Base-by-base conservation (phyloP, 2,888 invertebrate genomes). In the Prosopocoilus inquinatus region DNA sequence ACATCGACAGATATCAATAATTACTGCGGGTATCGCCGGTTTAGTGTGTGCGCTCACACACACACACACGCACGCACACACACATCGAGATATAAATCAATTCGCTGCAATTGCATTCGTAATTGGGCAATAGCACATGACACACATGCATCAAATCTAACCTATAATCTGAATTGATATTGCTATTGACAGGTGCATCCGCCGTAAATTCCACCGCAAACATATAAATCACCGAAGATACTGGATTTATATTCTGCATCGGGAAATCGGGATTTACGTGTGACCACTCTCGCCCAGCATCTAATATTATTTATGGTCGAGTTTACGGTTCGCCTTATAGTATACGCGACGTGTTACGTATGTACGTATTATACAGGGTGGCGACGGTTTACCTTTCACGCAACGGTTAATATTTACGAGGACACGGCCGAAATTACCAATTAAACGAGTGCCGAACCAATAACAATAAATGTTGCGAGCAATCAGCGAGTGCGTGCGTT, bases 141-240 rank as follows among this genome's bases (percentile, higher is more conserved):
- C 54, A 28, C 48, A 48, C 32, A 49, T 53, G 34, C 53, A 47
- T 53, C 53, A 53, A 53, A 47, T 47, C 39, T 53, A 58, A 55
- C 51, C 55, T 57, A 53, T 62, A 62, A 62, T 62, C 57, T 57
- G 58, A 71, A 75, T 73, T 74, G 73, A 75, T 75, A 72, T 68
- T 71, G 71, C 68, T 72, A 74, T 72, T 74, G 75, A 73, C 68
- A 67, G 67, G 65, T 62, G 50, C 34, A 34, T 32, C 33, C 9
- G 12, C 34, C 13, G 9, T 13, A 33, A 32, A 34, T 47, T 34
- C 15, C 35, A 32, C 9, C 47, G 11, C 34, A 34, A 47, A 47
- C 35, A 34, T 47, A 47, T 53, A 53, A 47, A 53, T 53, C 47
- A 47, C 32, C 33, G 36, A 53, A 53, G 53, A 53, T 53, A 53